phyloP scores from a whole-genome alignment of 2,113 vertebrate species.

The Phylloscopus whistleri region DNA sequence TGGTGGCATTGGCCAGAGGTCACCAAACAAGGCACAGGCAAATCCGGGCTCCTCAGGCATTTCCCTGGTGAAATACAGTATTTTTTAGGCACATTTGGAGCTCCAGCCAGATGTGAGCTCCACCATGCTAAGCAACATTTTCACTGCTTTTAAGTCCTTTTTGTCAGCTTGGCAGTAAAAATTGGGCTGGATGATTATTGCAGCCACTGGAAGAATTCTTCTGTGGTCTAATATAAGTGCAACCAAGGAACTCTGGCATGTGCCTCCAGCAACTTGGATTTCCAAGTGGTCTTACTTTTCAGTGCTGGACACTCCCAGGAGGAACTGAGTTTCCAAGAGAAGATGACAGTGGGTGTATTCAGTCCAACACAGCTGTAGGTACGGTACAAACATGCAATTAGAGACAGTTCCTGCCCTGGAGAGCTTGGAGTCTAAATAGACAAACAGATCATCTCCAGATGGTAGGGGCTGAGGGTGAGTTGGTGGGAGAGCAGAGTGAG shows the following conservation, averaged over 20 bases:
- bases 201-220: conserved; percentile 50
- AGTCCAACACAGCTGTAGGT: conserved; percentile 67
- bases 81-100: neutral
- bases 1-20: neutral
- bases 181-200: conserved; percentile 13
- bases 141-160: conserved; percentile 4
- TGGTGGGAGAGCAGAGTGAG: conserved; percentile 47
- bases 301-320: conserved; percentile 49
- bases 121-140: neutral
- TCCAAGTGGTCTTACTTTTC: conserved; percentile 64
- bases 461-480: conserved; percentile 46
- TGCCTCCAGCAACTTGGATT: conserved; percentile 56
- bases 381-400: conserved; percentile 53
- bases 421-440: conserved; percentile 64
- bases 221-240: conserved; percentile 49
- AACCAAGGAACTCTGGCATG: conserved; percentile 55
- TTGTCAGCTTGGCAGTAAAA: conserved; percentile 24
- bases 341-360: conserved; percentile 63
- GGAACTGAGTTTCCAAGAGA: conserved; percentile 50
- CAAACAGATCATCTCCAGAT: conserved; percentile 67
- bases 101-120: neutral
- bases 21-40: neutral
- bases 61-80: neutral
- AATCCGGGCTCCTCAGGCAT: neutral
- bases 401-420: conserved; percentile 62